Conservation (phyloP, 2,797 vertebrate species). For the Heliangelus exortis region DNA sequence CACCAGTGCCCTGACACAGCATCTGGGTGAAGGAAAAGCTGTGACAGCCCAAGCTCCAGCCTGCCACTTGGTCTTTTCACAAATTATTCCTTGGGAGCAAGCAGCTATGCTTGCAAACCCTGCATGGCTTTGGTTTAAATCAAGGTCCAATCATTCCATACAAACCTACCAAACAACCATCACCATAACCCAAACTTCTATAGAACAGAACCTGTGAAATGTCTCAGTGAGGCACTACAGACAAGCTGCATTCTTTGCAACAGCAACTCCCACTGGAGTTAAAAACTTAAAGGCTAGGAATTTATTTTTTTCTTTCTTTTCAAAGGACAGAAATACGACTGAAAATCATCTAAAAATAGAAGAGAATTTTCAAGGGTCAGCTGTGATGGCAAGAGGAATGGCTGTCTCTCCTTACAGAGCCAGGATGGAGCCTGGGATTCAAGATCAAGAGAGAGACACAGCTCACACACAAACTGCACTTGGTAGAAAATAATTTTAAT, state of each 20-base stretch:
- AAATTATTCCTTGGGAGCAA: background rate
- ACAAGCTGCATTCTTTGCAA: background rate
- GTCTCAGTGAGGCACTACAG: background rate
- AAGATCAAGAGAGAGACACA: background rate
- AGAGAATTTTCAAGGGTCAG: conserved; percentile 59
- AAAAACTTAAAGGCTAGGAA: conserved; percentile 26
- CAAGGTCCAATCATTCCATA: background rate
- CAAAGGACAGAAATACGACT: conserved; percentile 43
- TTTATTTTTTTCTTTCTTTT: background rate
- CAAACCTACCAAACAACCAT: background rate
- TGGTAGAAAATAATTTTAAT: background rate
- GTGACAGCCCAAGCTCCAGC: background rate
- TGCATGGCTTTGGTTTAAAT: background rate
- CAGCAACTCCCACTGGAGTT: conserved; percentile 12
- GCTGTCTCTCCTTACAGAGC: conserved; percentile 57
- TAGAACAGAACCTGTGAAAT: background rate
- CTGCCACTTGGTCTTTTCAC: background rate
- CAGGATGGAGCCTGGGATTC: background rate
- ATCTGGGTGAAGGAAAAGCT: background rate
- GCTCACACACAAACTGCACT: background rate
- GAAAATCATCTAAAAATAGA: conserved; percentile 65
- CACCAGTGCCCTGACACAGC: fast-evolving
- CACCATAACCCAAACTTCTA: background rate
- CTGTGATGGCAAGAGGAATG: conserved; percentile 39
- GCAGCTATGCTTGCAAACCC: background rate